These are phyloP conservation scores for Nomada hirtipes DNA, from an alignment of 2,888 invertebrate species.

Conservation along the genomic window DNA sequence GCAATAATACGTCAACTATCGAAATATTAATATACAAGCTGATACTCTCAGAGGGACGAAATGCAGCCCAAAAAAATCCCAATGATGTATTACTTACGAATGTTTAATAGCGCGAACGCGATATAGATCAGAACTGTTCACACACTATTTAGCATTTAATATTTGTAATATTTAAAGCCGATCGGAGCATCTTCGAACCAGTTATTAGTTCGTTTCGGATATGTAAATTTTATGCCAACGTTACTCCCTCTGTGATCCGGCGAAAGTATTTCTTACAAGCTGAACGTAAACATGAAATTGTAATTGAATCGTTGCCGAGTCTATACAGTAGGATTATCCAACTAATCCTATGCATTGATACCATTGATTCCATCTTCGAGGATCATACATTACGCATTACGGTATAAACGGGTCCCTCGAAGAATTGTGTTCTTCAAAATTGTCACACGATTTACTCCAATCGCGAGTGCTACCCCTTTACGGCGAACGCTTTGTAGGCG, in stretches of 20 bases:
- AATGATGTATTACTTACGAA: background rate
- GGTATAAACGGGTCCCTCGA: no score
- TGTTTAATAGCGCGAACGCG: background rate
- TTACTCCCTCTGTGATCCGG: background rate
- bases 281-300: slow-evolving; percentile 6
- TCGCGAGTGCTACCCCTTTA: no score
- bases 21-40: slow-evolving; percentile 5
- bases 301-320: background rate
- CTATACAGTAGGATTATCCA: background rate
- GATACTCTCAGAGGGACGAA: background rate
- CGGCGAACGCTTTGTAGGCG: no score
- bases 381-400: no score
- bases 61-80: background rate
- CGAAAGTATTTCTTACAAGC: background rate
- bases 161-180: no score
- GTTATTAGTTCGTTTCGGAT: background rate
- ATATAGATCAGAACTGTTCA: background rate
- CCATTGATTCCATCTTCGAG: background rate
- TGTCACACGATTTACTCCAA: background rate
- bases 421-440: background rate
- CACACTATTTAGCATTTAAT: no score
- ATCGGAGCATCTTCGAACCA: no score
- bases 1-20: slow-evolving; percentile 15
- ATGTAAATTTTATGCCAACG: background rate
- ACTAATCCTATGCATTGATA: background rate